Evolutionary conservation across 2,888 invertebrate species (phyloP), one percentile per base, ranked within the genome.

Genomic region (Parasteatoda lunata): DNA sequence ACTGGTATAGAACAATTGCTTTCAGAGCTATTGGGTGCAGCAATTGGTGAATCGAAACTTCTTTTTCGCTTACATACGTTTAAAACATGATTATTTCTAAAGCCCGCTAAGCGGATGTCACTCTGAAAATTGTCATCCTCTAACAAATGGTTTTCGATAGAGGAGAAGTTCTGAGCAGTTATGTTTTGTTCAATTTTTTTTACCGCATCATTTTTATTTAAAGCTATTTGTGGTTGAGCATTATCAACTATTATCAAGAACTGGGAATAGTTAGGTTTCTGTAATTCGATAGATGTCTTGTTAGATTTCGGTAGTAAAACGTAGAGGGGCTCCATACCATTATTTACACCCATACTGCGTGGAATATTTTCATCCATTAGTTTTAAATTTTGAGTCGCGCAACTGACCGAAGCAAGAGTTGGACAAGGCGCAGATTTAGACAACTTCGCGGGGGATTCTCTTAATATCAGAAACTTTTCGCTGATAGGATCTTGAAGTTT

Each of bases 231-330:
- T 45, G 51, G 30, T 77, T 49, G 51, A 11, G 30, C 45, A 59
- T 72, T 80, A 65, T 80, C 66, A 8, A 80, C 6, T n/a, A 80
- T 45, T 5, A 80, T 8, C 9, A 80, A 72, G 52, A 51, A 80
- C n/a, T 80, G 72, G 52, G 80, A 80, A 54, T 72, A 71, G 13
- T 80, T 80, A 9, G 72, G 80, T 47, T 80, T 80, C 51, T 80
- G 65, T 11, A 77, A 64, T 45, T 49, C 68, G 77, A n/a, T n/a
- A n/a, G n/a, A n/a, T n/a, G n/a, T n/a, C n/a, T n/a, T n/a, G n/a
- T n/a, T n/a, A n/a, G 45, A 47, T 77, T 78, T 54, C n/a, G 15
- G 0, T 30, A 76, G 54, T 77, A 79, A 52, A 85, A 45, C n/a
- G 75, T 59, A n/a, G 59, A 45, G 11, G 78, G n/a, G 76, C 48